Conservation (phyloP, 2,797 vertebrate genomes). For the Coranthus polyacanthus region DNA sequence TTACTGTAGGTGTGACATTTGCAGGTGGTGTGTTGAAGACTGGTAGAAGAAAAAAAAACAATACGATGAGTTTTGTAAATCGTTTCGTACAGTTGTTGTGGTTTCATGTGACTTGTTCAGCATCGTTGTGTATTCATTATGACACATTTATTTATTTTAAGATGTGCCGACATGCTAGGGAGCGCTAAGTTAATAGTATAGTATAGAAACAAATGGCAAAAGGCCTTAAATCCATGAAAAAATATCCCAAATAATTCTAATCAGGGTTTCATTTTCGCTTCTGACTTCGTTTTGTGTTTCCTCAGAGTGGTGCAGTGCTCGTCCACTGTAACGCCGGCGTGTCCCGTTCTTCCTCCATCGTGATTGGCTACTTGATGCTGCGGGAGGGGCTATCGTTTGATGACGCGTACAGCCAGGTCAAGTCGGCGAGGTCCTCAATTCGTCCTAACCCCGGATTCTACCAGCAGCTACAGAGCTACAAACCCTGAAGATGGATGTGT, state of each 20-base stretch:
- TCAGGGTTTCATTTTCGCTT: not conserved
- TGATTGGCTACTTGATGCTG: slow-evolving; percentile 93
- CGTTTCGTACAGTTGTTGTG: no score
- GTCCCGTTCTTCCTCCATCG: slow-evolving; percentile 91
- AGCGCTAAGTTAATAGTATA: no score
- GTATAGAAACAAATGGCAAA: no score
- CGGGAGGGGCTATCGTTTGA: slow-evolving; percentile 89
- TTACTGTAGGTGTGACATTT: no score
- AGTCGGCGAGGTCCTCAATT: slow-evolving; percentile 87
- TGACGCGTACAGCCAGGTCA: slow-evolving; percentile 89
- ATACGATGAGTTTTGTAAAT: no score
- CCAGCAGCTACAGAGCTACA: slow-evolving; percentile 67
- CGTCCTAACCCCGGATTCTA: slow-evolving; percentile 78
- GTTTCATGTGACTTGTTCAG: no score
- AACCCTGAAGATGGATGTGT: slow-evolving; percentile 8
- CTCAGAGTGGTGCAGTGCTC: slow-evolving; percentile 89
- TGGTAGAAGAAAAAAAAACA: no score
- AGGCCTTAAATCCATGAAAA: not conserved
- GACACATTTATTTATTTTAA: no score
- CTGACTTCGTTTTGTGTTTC: not conserved
- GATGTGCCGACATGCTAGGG: no score
- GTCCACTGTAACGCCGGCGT: slow-evolving; percentile 97
- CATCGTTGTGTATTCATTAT: no score
- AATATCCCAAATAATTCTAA: not conserved
- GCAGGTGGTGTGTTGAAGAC: no score